Percentiles rank a stretch among this genome's conserved stretches.
Evolutionary conservation across 2,797 vertebrate species (phyloP).

Genomic region (Lacerta bilineata): DNA sequence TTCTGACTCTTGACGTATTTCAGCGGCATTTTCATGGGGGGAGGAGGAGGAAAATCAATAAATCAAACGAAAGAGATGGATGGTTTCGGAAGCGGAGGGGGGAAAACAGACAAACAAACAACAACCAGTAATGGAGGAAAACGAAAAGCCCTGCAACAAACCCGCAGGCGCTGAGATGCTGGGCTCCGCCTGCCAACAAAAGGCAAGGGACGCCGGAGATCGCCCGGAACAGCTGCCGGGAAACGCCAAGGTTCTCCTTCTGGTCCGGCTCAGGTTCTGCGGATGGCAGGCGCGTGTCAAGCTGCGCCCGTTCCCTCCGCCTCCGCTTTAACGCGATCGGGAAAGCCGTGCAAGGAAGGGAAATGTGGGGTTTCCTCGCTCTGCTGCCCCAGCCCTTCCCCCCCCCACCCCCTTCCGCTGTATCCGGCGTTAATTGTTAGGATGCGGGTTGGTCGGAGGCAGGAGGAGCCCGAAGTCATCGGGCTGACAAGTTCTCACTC

Average conservation of each 20-base stretch:
- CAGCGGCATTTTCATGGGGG: slow-evolving; percentile 4
- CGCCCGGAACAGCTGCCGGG: neutral
- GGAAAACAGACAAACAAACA: neutral
- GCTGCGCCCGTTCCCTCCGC: neutral
- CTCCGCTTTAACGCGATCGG: neutral
- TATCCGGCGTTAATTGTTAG: neutral
- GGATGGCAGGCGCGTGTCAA: neutral
- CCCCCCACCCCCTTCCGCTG: too few relatives aligned
- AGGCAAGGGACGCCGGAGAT: neutral
- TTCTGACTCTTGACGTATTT: slow-evolving; percentile 26
- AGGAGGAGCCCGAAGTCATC: neutral
- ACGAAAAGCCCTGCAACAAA: neutral
- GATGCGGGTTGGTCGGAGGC: too few relatives aligned
- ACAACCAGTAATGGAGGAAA: neutral
- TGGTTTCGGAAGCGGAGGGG: neutral
- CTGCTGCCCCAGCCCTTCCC: neutral
- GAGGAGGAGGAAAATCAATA: neutral
- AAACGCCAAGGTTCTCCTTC: neutral
- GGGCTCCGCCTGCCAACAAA: neutral
- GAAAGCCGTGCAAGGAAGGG: neutral
- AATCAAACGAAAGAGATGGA: neutral
- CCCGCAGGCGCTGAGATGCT: neutral
- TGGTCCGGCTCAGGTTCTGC: neutral
- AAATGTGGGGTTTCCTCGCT: neutral
- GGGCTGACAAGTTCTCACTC: neutral